Conservation (phyloP, 2,888 invertebrate species). For the Fragum fragum region DNA sequence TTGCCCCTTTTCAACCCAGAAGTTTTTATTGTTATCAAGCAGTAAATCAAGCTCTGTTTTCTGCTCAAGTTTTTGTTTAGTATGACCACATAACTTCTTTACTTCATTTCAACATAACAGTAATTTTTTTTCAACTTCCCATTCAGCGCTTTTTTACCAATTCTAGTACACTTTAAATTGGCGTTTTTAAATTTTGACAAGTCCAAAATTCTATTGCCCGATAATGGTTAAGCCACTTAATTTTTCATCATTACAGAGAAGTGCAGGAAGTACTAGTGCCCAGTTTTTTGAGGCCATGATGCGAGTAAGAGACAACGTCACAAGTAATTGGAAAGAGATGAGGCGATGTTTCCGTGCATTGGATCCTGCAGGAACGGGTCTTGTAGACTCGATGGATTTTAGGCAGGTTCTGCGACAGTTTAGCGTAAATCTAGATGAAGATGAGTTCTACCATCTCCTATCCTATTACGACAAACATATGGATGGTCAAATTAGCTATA, state of each 20-base stretch:
- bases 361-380: slow-evolving; percentile 76
- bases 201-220: too few relatives aligned
- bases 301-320: slow-evolving; percentile 78
- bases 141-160: too few relatives aligned
- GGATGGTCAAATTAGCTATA: slow-evolving; percentile 82
- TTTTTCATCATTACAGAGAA: slow-evolving; percentile 64
- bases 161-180: too few relatives aligned
- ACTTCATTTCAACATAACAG: too few relatives aligned
- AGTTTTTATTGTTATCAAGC: too few relatives aligned
- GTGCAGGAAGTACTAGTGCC: slow-evolving; percentile 66
- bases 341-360: slow-evolving; percentile 77
- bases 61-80: too few relatives aligned
- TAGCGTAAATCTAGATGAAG: slow-evolving; percentile 83
- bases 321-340: slow-evolving; percentile 85
- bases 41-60: too few relatives aligned
- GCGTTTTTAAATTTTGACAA: too few relatives aligned
- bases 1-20: too few relatives aligned
- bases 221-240: too few relatives aligned
- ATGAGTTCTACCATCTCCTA: slow-evolving; percentile 83
- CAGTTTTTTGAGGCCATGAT: slow-evolving; percentile 75
- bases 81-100: too few relatives aligned
- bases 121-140: too few relatives aligned
- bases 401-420: slow-evolving; percentile 80
- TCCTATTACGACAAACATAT: slow-evolving; percentile 81
- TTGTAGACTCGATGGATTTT: slow-evolving; percentile 79